Evolutionary conservation across 2,888 invertebrate species (phyloP), one percentile per base, ranked within the genome.

Genomic region (Sarcophaga variegata): DNA sequence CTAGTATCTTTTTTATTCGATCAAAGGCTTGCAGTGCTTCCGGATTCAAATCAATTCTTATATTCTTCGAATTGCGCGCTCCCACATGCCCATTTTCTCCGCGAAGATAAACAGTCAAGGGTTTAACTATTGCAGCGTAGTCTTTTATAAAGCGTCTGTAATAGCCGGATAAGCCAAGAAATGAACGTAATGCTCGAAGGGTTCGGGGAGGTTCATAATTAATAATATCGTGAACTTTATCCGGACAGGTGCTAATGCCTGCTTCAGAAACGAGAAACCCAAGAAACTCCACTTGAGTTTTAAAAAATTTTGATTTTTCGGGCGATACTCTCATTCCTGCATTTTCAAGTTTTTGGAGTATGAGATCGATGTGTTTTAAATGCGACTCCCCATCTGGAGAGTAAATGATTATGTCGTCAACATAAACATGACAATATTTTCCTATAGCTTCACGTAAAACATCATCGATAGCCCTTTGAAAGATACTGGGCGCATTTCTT

Each of bases 71-170:
- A 67, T 67, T 67, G 10, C 45, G 66, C 45, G 37, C 3, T n/a
- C 66, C 45, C n/a, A 67, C 66, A n/a, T 67, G 66, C 37, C 66
- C 45, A 37, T 67, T 74, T 74, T 74, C 74, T 14, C 63, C 63
- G 2, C 62, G 62, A 60, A 74, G 47, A 62, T 74, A 62, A 67
- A 67, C 45, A n/a, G 66, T 45, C 8, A 67, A 67, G 6, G 66
- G 66, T 27, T 66, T 66, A 66, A 17, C 37, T 4, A 66, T 66
- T 10, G 66, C 45, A n/a, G 66, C 62, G 5, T 74, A 37, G 20
- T 74, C 74, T 45, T 45, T 74, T 37, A 74, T 74, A 62, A 63
- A 62, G 4, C 63, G 60, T 12, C 67, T 17, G n/a, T 69, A 69
- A 20, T 45, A 69, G 3, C 74, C 74, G 37, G 74, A 60, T 62